phyloP scores from a whole-genome alignment of 2,888 invertebrate species.

The Sycophila texana region DNA sequence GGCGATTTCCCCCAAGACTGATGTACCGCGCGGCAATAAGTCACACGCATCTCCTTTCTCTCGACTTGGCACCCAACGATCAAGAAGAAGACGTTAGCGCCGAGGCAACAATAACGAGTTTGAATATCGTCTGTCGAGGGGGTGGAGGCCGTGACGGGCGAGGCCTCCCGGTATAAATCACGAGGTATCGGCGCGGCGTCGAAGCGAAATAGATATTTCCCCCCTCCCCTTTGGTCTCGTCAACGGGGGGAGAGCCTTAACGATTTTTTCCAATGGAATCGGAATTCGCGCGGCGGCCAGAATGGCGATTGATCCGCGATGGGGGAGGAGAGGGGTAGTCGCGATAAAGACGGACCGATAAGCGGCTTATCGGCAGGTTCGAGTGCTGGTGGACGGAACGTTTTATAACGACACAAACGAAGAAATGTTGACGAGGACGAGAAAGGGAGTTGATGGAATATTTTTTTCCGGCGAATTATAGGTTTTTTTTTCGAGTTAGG shows the following conservation, averaged over 20 bases:
- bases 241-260: not conserved
- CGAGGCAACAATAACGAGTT: conserved; percentile 1
- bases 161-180: not conserved
- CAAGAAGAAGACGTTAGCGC: not conserved
- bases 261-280: not conserved
- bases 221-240: conserved; percentile 12
- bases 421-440: too few species aligned
- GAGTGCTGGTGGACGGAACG: too few species aligned
- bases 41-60: conserved; percentile 15
- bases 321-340: not conserved
- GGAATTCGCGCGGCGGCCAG: conserved; percentile 4
- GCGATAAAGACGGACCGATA: too few species aligned
- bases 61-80: conserved; percentile 6
- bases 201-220: conserved; percentile 24
- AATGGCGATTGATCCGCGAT: not conserved
- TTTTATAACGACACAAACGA: too few species aligned
- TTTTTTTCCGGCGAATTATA: too few species aligned
- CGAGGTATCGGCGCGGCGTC: conserved; percentile 3
- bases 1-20: conserved; percentile 13
- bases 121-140: not conserved
- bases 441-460: too few species aligned
- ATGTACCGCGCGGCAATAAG: not conserved
- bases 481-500: too few species aligned
- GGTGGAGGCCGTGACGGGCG: too few species aligned
- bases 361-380: too few species aligned